phyloP scores from a whole-genome alignment of 2,888 invertebrate species.

The Euphydryas editha region DNA sequence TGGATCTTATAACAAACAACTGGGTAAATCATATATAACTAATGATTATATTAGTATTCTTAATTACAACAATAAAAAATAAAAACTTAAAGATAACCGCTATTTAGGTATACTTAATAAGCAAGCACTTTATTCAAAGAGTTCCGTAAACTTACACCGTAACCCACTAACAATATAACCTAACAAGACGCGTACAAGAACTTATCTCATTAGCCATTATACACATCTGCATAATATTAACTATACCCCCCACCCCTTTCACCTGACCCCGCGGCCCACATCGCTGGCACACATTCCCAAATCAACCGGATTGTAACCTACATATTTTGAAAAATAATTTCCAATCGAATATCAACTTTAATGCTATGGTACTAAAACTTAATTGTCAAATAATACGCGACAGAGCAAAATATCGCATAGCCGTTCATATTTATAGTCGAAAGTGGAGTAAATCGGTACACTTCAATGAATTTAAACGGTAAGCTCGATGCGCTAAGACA shows the following conservation, averaged over 20 bases:
- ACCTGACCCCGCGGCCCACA: constrained; percentile 58
- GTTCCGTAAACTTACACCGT: constrained; percentile 3
- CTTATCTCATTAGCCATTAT: constrained; percentile 42
- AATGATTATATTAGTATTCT: not conserved
- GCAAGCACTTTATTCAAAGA: constrained; percentile 10
- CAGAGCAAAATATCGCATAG: constrained; percentile 48
- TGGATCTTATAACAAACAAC: not conserved
- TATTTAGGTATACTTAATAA: constrained; percentile 3
- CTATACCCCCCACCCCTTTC: constrained; percentile 47
- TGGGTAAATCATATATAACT: not conserved
- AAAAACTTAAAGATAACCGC: not conserved
- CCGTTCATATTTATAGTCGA: constrained; percentile 49
- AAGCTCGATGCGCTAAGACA: constrained; percentile 48
- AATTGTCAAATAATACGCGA: constrained; percentile 36
- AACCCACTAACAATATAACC: constrained; percentile 15
- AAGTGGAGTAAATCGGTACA: constrained; percentile 50
- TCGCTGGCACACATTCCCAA: constrained; percentile 74
- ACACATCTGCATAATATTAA: constrained; percentile 45
- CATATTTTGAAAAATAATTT: constrained; percentile 60
- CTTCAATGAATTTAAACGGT: constrained; percentile 71
- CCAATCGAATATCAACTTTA: constrained; percentile 51
- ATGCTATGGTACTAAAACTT: constrained; percentile 38
- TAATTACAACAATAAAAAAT: not conserved
- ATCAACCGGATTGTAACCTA: constrained; percentile 75
- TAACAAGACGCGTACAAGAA: constrained; percentile 18